These are phyloP conservation scores for Axinella damicornis DNA, from an alignment of 37 sponge, comb jelly and placozoan species.

Conservation along the genomic window DNA sequence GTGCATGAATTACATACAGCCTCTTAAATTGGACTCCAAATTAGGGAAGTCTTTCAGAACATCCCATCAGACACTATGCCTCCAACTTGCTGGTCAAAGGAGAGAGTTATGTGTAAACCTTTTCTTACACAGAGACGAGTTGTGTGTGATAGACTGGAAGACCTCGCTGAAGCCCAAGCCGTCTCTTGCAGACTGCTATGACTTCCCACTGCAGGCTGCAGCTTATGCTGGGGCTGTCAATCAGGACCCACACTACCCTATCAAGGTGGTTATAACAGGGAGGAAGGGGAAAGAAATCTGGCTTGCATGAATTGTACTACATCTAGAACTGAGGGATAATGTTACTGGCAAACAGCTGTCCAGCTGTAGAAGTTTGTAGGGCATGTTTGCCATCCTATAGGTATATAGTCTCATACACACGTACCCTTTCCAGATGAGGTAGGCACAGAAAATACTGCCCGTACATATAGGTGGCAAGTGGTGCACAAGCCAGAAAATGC, in stretches of 20 bases:
- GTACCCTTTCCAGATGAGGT: no score
- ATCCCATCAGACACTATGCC: no score
- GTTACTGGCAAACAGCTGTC: not conserved
- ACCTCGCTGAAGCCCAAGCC: conserved; percentile 72
- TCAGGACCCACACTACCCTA: conserved; percentile 59
- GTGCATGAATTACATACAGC: no score
- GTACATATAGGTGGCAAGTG: no score
- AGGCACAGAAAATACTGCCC: no score
- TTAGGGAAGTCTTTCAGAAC: no score
- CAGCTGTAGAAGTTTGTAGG: not conserved
- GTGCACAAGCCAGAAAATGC: no score
- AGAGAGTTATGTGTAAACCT: not conserved
- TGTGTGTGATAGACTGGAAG: conserved; percentile 90
- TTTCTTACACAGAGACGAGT: conserved; percentile 46
- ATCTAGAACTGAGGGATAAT: not conserved
- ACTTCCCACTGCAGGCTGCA: conserved; percentile 72
- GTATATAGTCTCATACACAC: no score
- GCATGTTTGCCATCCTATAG: not conserved
- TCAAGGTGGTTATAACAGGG: no score
- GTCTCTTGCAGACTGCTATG: conserved; percentile 61
- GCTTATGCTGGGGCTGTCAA: conserved; percentile 90
- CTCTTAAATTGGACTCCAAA: no score
- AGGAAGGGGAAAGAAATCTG: no score
- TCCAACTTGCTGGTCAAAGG: not conserved
- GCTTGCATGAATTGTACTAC: not conserved